A percentile compares a stretch with the other conserved stretches of the same genome.
These are phyloP conservation scores for Actinemys pallida DNA, from an alignment of 2,113 vertebrate genomes.

Conservation along the genomic window DNA sequence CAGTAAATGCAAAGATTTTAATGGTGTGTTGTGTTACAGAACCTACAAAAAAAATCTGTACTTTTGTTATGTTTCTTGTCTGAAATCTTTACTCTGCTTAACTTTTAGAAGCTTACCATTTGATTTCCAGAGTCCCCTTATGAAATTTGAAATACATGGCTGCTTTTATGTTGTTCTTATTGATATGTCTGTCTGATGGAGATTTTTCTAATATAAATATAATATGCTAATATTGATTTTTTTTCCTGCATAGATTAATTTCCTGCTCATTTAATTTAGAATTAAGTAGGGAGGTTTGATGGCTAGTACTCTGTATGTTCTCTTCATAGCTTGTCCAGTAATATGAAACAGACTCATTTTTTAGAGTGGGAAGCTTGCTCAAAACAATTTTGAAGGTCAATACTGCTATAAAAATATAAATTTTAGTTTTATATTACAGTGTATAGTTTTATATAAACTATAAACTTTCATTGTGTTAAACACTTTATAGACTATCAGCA, in stretches of 20 bases:
- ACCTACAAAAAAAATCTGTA: neutral
- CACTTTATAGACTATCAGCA: neutral
- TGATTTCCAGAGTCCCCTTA: neutral
- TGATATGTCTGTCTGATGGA: neutral
- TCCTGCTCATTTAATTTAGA: neutral
- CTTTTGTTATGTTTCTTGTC: neutral
- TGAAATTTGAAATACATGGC: neutral
- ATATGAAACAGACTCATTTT: neutral
- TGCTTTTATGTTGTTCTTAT: neutral
- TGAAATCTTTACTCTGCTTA: neutral
- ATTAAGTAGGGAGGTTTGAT: neutral
- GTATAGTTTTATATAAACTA: neutral
- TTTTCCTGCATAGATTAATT: neutral
- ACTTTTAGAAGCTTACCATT: accelerated
- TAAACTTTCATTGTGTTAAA: neutral
- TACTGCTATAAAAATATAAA: neutral
- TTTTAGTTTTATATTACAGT: neutral
- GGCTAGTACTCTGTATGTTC: neutral
- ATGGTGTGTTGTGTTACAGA: neutral
- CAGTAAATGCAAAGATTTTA: neutral
- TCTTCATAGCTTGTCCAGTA: neutral
- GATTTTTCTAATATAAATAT: neutral
- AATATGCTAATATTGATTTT: neutral
- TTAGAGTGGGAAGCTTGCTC: neutral
- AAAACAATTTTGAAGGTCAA: neutral